Conservation (phyloP, 2,113 vertebrate genomes). For the Halichoerus grypus region DNA sequence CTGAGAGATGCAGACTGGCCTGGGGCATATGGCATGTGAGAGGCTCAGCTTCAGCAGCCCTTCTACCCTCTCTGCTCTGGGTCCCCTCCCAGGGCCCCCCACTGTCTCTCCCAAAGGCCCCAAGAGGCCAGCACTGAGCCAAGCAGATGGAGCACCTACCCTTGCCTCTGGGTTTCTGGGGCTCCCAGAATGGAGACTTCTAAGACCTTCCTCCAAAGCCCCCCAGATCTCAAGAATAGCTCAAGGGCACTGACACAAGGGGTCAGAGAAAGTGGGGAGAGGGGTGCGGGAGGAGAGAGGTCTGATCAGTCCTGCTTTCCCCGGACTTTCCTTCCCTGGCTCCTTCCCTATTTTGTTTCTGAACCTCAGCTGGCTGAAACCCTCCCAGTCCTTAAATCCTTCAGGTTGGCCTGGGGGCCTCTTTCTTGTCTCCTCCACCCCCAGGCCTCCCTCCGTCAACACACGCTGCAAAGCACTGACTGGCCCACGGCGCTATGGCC, state of each 20-base stretch:
- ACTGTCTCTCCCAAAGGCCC: background rate
- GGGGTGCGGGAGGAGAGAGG: background rate
- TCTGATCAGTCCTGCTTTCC: background rate
- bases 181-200: background rate
- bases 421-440: background rate
- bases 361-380: background rate
- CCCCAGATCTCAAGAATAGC: background rate
- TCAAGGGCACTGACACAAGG: background rate
- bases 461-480: accelerated
- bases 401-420: background rate
- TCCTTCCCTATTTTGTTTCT: background rate
- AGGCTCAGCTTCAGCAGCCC: background rate
- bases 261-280: background rate
- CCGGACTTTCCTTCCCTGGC: background rate
- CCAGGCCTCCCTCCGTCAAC: background rate
- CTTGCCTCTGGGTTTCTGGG: background rate
- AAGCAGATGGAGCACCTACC: background rate
- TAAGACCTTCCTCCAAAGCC: background rate
- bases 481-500: background rate
- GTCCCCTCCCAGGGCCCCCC: background rate
- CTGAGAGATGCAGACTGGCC: background rate
- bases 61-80: background rate
- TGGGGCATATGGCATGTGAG: accelerated
- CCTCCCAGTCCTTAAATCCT: background rate
- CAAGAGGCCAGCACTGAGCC: background rate